Percentiles rank a stretch among this genome's conserved stretches.
phyloP scores from a whole-genome alignment of 2,113 vertebrate genomes.

The Steatornis caripensis region DNA sequence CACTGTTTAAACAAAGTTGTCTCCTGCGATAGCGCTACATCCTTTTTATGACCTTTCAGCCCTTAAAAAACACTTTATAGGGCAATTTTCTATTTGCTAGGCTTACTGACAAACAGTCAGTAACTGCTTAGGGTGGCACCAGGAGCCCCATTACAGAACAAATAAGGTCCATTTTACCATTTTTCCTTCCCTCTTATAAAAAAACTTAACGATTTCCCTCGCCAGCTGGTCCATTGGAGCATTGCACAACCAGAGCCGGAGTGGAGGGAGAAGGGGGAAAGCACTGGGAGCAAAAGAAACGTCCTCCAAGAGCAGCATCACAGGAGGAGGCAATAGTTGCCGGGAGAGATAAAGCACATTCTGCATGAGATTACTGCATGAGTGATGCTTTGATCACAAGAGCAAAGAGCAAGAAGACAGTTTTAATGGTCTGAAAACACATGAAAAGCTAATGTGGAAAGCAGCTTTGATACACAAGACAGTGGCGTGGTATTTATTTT shows the following conservation, averaged over 20 bases:
- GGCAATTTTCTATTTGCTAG: background rate
- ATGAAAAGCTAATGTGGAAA: background rate
- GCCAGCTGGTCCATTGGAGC: background rate
- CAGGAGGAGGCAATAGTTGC: background rate
- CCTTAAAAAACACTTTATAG: slow-evolving; percentile 4
- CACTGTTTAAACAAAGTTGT: background rate
- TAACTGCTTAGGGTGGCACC: background rate
- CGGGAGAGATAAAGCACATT: background rate
- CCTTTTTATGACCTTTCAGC: slow-evolving; percentile 1
- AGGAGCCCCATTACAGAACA: background rate
- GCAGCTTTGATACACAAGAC: background rate
- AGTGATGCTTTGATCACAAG: background rate
- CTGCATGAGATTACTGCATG: background rate
- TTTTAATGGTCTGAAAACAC: background rate
- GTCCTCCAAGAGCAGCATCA: background rate
- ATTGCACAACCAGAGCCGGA: background rate
- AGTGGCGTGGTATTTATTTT: background rate
- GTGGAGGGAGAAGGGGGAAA: background rate
- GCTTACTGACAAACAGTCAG: background rate
- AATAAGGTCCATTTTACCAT: background rate
- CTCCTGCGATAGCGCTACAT: background rate
- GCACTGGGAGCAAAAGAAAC: background rate
- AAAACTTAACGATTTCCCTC: background rate
- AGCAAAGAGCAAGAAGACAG: background rate
- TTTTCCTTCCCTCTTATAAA: background rate